Evolutionary conservation across 2,888 invertebrate genomes (phyloP).

Genomic region (Apantesis nais): DNA sequence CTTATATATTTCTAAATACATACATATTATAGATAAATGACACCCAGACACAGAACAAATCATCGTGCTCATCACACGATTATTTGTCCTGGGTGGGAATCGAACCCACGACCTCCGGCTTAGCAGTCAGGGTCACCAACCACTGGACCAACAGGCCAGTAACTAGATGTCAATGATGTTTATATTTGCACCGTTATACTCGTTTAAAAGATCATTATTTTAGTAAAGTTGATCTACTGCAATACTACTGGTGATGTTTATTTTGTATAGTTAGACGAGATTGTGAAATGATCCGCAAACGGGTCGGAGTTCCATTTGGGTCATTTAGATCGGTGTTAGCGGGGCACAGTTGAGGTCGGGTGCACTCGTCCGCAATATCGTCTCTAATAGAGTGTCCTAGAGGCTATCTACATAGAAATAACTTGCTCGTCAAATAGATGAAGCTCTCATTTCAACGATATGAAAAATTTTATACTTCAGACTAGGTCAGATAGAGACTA

Average conservation of each 20-base stretch:
- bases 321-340: conserved; percentile 68
- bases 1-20: too few species aligned
- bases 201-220: background rate
- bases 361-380: conserved; percentile 56
- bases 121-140: too few species aligned
- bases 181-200: background rate
- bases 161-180: background rate
- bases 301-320: conserved; percentile 66
- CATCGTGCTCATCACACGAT: too few species aligned
- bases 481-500: conserved; percentile 11
- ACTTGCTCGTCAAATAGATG: conserved; percentile 19
- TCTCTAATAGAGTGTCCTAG: conserved; percentile 48
- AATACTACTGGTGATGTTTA: conserved; percentile 44
- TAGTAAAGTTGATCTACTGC: background rate
- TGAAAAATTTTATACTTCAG: conserved; percentile 25
- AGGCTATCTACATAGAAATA: conserved; percentile 30
- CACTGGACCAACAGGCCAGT: too few species aligned
- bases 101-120: too few species aligned
- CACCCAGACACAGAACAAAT: too few species aligned
- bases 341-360: conserved; percentile 55
- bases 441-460: conserved; percentile 28
- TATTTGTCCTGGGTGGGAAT: too few species aligned
- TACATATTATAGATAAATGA: too few species aligned
- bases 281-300: conserved; percentile 66
- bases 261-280: conserved; percentile 54